phyloP scores from a whole-genome alignment of 2,888 invertebrate genomes.

The Blomia tropicalis region DNA sequence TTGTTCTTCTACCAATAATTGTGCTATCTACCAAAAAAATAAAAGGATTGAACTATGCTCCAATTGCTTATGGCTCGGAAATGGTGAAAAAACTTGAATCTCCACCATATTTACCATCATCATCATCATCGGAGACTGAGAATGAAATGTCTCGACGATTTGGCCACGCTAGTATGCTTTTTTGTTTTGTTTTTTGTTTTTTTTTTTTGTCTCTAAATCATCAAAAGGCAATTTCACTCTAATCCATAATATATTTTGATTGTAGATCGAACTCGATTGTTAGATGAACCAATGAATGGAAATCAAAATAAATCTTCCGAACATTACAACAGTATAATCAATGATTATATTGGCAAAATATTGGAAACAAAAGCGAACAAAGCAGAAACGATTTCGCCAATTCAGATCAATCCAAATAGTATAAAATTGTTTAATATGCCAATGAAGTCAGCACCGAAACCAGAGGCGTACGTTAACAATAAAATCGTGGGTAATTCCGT shows the following conservation, averaged over 20 bases:
- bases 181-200: too few species aligned
- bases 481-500: background rate
- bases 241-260: background rate
- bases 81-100: background rate
- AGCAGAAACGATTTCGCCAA: too few species aligned
- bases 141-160: constrained; percentile 1
- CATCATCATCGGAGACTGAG: background rate
- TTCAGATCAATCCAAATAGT: background rate
- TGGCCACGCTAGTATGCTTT: background rate
- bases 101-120: background rate
- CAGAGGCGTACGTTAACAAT: background rate
- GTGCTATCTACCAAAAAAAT: too few species aligned
- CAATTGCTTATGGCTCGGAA: background rate
- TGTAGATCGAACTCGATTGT: background rate
- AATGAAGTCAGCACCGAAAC: background rate
- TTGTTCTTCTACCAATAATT: too few species aligned
- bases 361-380: background rate
- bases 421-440: constrained; percentile 9
- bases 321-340: constrained; percentile 10
- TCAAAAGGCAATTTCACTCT: background rate
- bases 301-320: background rate
- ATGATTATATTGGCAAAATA: constrained; percentile 6
- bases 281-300: background rate
- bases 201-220: too few species aligned
- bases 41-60: background rate